A percentile compares a stretch with the other conserved stretches of the same genome.
Conservation (phyloP, 1,140 invertebrate genomes). For the Lepidostoma basale region DNA sequence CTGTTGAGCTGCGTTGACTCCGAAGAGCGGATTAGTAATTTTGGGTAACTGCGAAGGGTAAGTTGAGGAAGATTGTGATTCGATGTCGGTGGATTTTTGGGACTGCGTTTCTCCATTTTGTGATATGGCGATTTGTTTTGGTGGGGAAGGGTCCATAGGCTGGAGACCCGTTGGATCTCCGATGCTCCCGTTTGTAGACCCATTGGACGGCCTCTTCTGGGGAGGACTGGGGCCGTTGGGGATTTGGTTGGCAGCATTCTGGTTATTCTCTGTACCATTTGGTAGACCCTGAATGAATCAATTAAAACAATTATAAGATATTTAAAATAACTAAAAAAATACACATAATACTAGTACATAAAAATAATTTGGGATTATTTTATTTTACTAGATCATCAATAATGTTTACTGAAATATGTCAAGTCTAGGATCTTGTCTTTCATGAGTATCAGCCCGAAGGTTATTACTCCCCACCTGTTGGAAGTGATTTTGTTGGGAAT, state of each 20-base stretch:
- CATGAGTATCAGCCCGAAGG: too few relatives aligned
- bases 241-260: constrained; percentile 56
- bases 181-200: constrained; percentile 56
- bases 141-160: background rate
- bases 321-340: too few relatives aligned
- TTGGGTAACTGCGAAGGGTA: constrained; percentile 46
- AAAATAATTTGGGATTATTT: too few relatives aligned
- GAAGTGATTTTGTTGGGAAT: too few relatives aligned
- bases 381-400: too few relatives aligned
- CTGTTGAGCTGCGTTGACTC: constrained; percentile 58
- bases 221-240: constrained; percentile 55
- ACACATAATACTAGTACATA: too few relatives aligned
- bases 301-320: too few relatives aligned
- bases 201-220: constrained; percentile 55
- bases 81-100: constrained; percentile 47
- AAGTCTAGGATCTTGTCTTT: too few relatives aligned
- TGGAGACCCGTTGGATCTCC: constrained; percentile 43
- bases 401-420: too few relatives aligned
- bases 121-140: constrained; percentile 33
- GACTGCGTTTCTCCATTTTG: constrained; percentile 41
- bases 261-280: constrained; percentile 62
- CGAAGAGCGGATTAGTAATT: constrained; percentile 57
- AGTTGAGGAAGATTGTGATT: constrained; percentile 47
- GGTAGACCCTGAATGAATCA: constrained; percentile 54
- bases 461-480: too few relatives aligned